Evolutionary conservation across 2,113 vertebrate species (phyloP), one percentile per base, ranked within the genome.

Genomic region (Pelecanoides urinatrix): DNA sequence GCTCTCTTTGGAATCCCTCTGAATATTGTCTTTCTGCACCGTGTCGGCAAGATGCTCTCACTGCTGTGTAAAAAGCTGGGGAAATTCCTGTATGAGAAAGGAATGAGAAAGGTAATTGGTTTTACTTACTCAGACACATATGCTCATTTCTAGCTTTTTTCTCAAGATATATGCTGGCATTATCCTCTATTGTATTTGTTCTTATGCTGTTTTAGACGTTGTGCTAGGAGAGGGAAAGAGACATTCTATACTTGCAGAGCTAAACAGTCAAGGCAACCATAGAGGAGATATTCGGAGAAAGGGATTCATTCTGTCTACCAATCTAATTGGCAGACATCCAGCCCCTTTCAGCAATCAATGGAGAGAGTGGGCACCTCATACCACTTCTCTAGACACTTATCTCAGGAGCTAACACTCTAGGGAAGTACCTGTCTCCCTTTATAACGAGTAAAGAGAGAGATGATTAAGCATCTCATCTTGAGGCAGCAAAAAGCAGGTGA

Each of bases 1-100:
- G 97, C 97, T 65, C 94, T 97, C 10, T 93, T 98, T 91, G 97
- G 97, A 91, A 98, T 98, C 32, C 97, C 98, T 42, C 74, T 98
- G 88, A 98, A 98, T 65, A 96, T 98, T 44, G 97, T 97, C 61
- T 96, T 98, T 86, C 91, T 98, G 42, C 93, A 97, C 53, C 96
- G 36, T 52, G 96, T 98, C 0, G 95, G 97, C 53, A 98, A 97
- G 90, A 80, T 81, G n/a, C 94, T 97, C 45, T 98, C 96, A 23
- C 47, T 63, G 52, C 93, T 94, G 59, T 96, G 97, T 68, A 94
- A 96, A 94, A 92, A 90, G 88, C 79, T 98, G 85, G 90, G 94
- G 22, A 97, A 96, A 40, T 96, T 95, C 74, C 93, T 98, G 61
- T 86, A 95, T 1, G 76, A 75, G 55, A 97, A 92, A 91, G 97